Percentiles rank a stretch among this genome's conserved stretches.
Evolutionary conservation across 1,140 invertebrate species (phyloP).

Genomic region (Aethina tumida): DNA sequence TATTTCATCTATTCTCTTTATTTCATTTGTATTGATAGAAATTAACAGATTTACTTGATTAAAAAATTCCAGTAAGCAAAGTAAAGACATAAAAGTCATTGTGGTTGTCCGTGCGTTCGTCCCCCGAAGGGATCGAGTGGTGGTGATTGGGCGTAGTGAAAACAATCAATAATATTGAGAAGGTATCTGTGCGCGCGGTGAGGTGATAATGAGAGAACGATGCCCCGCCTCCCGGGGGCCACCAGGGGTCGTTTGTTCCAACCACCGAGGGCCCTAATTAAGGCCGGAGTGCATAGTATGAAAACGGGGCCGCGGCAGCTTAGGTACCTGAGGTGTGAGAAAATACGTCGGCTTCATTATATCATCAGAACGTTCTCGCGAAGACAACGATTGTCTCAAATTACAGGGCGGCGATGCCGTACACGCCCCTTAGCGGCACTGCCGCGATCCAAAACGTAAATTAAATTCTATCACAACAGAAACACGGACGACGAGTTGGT

Average conservation of each 20-base stretch:
- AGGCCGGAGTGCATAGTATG: slow-evolving; percentile 27
- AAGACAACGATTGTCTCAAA: slow-evolving; percentile 36
- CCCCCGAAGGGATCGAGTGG: too few species aligned
- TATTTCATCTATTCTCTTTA: too few species aligned
- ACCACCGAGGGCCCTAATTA: slow-evolving; percentile 29
- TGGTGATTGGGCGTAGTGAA: slow-evolving; percentile 16
- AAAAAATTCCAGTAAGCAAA: too few species aligned
- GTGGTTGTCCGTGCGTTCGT: too few species aligned
- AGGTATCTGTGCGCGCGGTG: slow-evolving; percentile 24
- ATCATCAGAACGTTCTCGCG: slow-evolving; percentile 35
- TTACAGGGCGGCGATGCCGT: slow-evolving; percentile 32
- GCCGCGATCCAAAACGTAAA: slow-evolving; percentile 32
- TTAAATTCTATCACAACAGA: slow-evolving; percentile 35
- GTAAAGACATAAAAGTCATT: too few species aligned
- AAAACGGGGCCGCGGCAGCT: slow-evolving; percentile 31
- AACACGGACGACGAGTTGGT: slow-evolving; percentile 11
- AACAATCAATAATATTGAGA: slow-evolving; percentile 35
- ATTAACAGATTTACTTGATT: too few species aligned
- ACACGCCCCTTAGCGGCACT: slow-evolving; percentile 23
- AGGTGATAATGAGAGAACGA: slow-evolving; percentile 33
- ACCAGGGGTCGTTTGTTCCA: slow-evolving; percentile 17
- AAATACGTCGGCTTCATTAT: slow-evolving; percentile 35
- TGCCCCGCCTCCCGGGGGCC: slow-evolving; percentile 21
- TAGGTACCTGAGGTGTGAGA: slow-evolving; percentile 37
- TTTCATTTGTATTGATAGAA: too few species aligned